Evolutionary conservation across 2,888 invertebrate species (phyloP).

Genomic region (Chrysodeixis includens): DNA sequence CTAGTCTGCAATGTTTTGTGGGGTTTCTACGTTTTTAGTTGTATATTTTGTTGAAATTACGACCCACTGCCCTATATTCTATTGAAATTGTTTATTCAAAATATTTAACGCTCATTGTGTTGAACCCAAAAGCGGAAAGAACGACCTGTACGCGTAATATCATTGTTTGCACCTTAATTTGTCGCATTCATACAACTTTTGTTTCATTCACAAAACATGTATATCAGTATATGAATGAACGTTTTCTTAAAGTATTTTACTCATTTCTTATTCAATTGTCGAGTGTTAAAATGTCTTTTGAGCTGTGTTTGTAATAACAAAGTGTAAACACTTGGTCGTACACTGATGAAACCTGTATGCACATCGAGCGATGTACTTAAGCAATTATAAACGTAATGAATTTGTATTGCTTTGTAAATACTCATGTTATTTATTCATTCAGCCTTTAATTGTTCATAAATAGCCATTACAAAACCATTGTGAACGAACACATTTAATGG

Average conservation of each 20-base stretch:
- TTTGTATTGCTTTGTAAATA: constrained; percentile 41
- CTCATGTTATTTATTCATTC: constrained; percentile 28
- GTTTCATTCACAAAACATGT: constrained; percentile 55
- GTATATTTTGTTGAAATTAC: constrained; percentile 5
- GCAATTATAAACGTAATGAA: constrained; percentile 43
- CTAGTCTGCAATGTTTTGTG: not conserved
- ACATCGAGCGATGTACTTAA: constrained; percentile 33
- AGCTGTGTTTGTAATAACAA: constrained; percentile 59
- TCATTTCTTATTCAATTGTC: constrained; percentile 71
- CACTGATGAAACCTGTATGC: constrained; percentile 44
- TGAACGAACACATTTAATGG: constrained; percentile 14
- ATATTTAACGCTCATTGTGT: constrained; percentile 29
- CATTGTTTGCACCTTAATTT: constrained; percentile 38
- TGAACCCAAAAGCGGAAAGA: constrained; percentile 18
- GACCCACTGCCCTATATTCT: constrained; percentile 4
- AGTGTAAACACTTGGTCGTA: constrained; percentile 57
- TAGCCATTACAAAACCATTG: constrained; percentile 22
- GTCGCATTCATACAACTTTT: constrained; percentile 39
- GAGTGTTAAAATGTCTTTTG: constrained; percentile 64
- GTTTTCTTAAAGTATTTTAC: constrained; percentile 55
- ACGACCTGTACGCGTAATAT: constrained; percentile 20
- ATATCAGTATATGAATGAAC: constrained; percentile 61
- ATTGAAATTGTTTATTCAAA: not conserved
- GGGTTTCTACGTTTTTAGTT: not conserved
- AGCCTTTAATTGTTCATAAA: constrained; percentile 13